Evolutionary conservation across 2,888 invertebrate species (phyloP).

Genomic region (Chaetogeoica ovagalla): DNA sequence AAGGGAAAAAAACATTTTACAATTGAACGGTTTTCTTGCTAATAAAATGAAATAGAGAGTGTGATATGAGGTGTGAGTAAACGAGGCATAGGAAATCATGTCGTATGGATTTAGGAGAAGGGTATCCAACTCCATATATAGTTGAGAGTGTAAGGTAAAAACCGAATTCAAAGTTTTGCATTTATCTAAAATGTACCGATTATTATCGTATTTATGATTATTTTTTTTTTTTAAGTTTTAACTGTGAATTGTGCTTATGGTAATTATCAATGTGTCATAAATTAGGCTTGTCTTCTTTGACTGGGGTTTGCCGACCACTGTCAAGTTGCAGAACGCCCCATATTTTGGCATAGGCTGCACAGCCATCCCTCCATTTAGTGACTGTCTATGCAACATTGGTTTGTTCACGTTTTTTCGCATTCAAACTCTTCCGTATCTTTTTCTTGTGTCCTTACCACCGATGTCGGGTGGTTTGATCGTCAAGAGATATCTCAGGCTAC

Average conservation of each 20-base stretch:
- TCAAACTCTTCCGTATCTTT: conserved; percentile 56
- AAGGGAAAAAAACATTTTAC: no score
- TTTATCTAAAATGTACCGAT: no score
- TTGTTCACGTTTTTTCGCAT: conserved; percentile 56
- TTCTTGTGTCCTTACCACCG: conserved; percentile 53
- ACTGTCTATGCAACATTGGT: conserved; percentile 63
- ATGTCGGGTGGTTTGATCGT: conserved; percentile 57
- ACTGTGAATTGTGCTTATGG: background rate
- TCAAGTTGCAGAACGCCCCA: conserved; percentile 66
- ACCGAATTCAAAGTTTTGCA: no score
- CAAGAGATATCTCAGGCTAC: conserved; percentile 61
- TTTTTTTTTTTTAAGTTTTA: no score
- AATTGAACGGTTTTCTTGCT: no score
- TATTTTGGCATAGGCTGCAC: conserved; percentile 65
- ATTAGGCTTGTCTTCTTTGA: conserved; percentile 27
- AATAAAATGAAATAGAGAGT: no score
- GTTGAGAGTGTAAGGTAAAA: no score
- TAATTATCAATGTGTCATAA: background rate
- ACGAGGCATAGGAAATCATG: no score
- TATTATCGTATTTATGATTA: no score
- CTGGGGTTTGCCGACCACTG: conserved; percentile 60
- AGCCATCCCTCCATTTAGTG: conserved; percentile 66
- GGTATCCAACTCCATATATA: no score
- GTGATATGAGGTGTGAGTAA: no score
- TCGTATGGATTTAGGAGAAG: no score